phyloP scores from a whole-genome alignment of 2,113 vertebrate species.

The Zootoca vivipara region DNA sequence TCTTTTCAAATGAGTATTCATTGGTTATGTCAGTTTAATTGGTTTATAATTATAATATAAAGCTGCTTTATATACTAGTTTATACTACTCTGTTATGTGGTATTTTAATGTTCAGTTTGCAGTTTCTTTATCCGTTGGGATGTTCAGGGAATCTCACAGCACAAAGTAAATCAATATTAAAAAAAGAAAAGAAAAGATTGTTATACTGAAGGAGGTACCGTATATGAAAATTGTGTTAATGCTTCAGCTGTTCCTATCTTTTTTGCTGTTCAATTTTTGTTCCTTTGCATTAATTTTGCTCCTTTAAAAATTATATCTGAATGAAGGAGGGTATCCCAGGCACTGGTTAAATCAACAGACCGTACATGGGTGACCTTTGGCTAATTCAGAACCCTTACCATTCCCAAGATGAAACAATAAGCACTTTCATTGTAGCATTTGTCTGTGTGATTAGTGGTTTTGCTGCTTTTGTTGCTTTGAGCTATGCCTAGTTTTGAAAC shows the following conservation, averaged over 20 bases:
- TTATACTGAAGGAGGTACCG: neutral
- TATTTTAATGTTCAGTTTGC: neutral
- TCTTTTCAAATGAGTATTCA: no score
- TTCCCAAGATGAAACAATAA: constrained; percentile 25
- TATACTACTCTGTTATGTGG: neutral
- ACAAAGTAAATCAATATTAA: neutral
- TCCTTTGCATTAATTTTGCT: neutral
- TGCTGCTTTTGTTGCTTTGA: constrained; percentile 39
- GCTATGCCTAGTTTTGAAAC: constrained; percentile 22
- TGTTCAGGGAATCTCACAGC: no score
- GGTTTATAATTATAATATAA: no score
- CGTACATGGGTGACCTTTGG: neutral
- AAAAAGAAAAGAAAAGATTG: neutral
- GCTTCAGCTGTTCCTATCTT: no score
- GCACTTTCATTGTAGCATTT: constrained; percentile 43
- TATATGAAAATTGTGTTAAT: neutral
- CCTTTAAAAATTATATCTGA: neutral
- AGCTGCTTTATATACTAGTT: no score
- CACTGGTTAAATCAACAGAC: neutral
- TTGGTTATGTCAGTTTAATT: no score
- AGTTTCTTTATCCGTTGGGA: no score
- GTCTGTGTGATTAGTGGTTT: constrained; percentile 35
- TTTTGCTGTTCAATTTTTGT: neutral
- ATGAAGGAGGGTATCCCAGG: neutral
- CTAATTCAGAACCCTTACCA: constrained; percentile 1